These are phyloP conservation scores for Spinus olivaceus DNA, from an alignment of 2,797 vertebrate species.

Conservation along the genomic window DNA sequence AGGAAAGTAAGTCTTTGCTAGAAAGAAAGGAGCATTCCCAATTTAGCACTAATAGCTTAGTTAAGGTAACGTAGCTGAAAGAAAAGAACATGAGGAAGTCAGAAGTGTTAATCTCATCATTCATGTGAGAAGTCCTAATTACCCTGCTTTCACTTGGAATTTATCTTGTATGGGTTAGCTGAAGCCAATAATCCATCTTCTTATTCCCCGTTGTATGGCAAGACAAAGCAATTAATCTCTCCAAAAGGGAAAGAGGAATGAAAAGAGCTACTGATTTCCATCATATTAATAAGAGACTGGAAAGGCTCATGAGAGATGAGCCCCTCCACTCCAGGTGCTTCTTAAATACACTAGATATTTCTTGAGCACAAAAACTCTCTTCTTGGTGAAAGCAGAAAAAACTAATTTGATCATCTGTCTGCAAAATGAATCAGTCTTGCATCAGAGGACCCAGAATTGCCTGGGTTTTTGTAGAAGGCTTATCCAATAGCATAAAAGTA, in stretches of 20 bases:
- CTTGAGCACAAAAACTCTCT: not conserved
- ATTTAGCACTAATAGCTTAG: not conserved
- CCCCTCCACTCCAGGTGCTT: not conserved
- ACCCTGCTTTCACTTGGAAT: slow-evolving; percentile 9
- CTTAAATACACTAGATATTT: not conserved
- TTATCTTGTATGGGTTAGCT: slow-evolving; percentile 3
- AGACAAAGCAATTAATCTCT: slow-evolving; percentile 2
- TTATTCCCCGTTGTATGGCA: not conserved
- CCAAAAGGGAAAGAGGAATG: not conserved
- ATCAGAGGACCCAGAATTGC: not conserved
- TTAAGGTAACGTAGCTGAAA: not conserved
- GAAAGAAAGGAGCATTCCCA: not conserved
- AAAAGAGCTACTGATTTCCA: not conserved
- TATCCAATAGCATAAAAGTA: not conserved
- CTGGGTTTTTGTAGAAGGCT: not conserved
- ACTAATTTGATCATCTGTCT: not conserved
- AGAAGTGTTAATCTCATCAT: slow-evolving; percentile 28
- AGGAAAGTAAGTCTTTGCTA: not conserved
- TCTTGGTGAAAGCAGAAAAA: not conserved
- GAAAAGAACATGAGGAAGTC: not conserved
- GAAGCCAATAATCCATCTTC: not conserved
- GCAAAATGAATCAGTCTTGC: not conserved
- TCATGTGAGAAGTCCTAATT: not conserved
- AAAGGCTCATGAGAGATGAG: not conserved
- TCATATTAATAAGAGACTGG: not conserved